Evolutionary conservation across 2,888 invertebrate genomes (phyloP).

Genomic region (Pterobdella sp.): DNA sequence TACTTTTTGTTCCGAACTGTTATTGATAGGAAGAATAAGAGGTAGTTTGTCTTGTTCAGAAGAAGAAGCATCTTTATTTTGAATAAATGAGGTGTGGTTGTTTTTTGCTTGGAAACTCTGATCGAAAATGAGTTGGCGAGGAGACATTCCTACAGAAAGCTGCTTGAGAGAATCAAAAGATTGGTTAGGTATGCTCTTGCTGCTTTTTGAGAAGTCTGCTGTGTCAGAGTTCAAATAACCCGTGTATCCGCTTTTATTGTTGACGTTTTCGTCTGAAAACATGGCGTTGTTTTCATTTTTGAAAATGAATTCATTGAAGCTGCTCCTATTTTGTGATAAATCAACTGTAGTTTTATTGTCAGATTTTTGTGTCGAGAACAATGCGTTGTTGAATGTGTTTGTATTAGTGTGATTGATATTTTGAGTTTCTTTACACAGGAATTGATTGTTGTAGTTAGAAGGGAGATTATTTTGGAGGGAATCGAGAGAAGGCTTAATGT

Average conservation of each 20-base stretch:
- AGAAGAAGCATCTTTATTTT: too few relatives aligned
- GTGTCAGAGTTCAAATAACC: not conserved
- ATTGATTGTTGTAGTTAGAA: not conserved
- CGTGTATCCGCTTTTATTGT: not conserved
- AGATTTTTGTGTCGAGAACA: not conserved
- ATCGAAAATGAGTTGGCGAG: not conserved
- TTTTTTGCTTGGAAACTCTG: conserved; percentile 1
- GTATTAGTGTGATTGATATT: not conserved
- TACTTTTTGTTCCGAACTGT: not conserved
- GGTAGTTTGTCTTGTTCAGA: conserved; percentile 1
- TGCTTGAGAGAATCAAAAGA: conserved; percentile 4
- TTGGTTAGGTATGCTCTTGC: not conserved
- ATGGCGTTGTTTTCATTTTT: not conserved
- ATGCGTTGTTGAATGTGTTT: not conserved
- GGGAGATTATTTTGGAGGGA: not conserved
- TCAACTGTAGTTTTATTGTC: not conserved
- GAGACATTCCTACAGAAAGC: not conserved
- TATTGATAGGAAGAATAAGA: not conserved
- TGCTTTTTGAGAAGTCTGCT: not conserved
- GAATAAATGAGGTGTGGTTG: not conserved
- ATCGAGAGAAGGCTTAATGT: conserved; percentile 1
- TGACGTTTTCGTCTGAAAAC: not conserved
- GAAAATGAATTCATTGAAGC: conserved; percentile 1
- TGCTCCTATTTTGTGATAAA: not conserved
- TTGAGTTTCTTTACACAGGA: not conserved